A percentile compares a stretch with the other conserved stretches of the same genome.
These are phyloP conservation scores for Hiodon tergisus DNA, from an alignment of 2,113 vertebrate genomes.

Conservation along the genomic window DNA sequence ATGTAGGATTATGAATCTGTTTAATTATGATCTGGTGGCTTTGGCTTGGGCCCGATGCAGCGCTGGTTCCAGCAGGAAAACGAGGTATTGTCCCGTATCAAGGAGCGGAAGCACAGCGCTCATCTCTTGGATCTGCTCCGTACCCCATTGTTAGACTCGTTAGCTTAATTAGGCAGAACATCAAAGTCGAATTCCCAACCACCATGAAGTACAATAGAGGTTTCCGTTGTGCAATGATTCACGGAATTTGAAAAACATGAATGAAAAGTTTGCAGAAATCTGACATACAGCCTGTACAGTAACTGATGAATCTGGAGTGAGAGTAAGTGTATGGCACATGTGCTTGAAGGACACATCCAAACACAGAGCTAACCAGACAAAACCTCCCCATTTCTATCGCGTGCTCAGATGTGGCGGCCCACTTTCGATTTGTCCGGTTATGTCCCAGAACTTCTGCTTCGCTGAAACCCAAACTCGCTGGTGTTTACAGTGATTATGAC, in stretches of 20 bases:
- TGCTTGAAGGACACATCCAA: neutral
- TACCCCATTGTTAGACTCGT: constrained; percentile 49
- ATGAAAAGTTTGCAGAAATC: constrained; percentile 50
- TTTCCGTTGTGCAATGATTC: constrained; percentile 49
- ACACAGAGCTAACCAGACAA: too few relatives aligned
- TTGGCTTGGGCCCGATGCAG: neutral
- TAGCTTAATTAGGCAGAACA: constrained; percentile 61
- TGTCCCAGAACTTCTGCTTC: too few relatives aligned
- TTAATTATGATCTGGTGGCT: neutral
- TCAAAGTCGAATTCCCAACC: constrained; percentile 48
- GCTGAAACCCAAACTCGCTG: too few relatives aligned
- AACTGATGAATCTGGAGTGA: constrained; percentile 39
- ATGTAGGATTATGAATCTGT: neutral
- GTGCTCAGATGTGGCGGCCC: too few relatives aligned
- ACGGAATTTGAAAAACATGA: constrained; percentile 48
- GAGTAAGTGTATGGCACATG: neutral
- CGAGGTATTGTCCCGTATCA: neutral
- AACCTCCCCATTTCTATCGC: too few relatives aligned
- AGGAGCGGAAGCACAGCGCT: constrained; percentile 15
- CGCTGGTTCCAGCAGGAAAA: too few relatives aligned
- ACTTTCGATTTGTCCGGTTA: too few relatives aligned
- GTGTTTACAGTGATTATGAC: too few relatives aligned
- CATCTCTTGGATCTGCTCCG: constrained; percentile 41
- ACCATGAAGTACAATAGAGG: constrained; percentile 44
- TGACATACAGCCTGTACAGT: constrained; percentile 37